phyloP scores from a whole-genome alignment of 92 coral and sea anemone species.

The Epizoanthus rinbou region DNA sequence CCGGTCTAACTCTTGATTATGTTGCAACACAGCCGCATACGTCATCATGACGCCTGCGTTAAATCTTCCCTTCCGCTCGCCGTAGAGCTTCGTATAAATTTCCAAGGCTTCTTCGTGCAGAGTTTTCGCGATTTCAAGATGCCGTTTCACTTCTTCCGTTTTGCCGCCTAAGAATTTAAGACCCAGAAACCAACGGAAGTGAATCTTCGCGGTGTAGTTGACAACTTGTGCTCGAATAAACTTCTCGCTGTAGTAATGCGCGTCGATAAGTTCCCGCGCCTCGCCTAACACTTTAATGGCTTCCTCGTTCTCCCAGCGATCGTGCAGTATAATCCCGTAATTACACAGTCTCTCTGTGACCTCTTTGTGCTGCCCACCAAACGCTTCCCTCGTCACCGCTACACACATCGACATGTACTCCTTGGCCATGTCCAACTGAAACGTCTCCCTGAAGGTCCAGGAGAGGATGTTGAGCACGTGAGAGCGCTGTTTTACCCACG shows the following conservation, averaged over 20 bases:
- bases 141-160: conserved; percentile 45
- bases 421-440: conserved; percentile 76
- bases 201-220: conserved; percentile 84
- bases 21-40: conserved; percentile 67
- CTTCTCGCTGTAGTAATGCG: conserved; percentile 29
- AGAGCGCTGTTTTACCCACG: conserved; percentile 68
- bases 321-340: conserved; percentile 83
- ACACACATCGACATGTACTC: conserved; percentile 76
- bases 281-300: conserved; percentile 74
- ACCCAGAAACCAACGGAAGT: conserved; percentile 75
- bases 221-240: conserved; percentile 67
- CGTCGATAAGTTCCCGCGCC: conserved; percentile 66
- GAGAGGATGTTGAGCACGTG: conserved; percentile 70
- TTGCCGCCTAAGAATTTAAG: conserved; percentile 55
- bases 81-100: conserved; percentile 73
- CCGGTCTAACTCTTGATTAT: conserved; percentile 55
- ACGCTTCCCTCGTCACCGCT: conserved; percentile 66
- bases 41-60: conserved; percentile 84
- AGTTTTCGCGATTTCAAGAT: conserved; percentile 56
- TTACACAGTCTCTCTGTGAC: conserved; percentile 87
- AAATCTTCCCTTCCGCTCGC: conserved; percentile 70
- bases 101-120: conserved; percentile 76
- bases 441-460: conserved; percentile 80
- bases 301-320: conserved; percentile 74
- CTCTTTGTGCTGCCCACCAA: conserved; percentile 62